Evolutionary conservation across 2,888 invertebrate species (phyloP).

Genomic region (Branchipolynoe longqiensis): DNA sequence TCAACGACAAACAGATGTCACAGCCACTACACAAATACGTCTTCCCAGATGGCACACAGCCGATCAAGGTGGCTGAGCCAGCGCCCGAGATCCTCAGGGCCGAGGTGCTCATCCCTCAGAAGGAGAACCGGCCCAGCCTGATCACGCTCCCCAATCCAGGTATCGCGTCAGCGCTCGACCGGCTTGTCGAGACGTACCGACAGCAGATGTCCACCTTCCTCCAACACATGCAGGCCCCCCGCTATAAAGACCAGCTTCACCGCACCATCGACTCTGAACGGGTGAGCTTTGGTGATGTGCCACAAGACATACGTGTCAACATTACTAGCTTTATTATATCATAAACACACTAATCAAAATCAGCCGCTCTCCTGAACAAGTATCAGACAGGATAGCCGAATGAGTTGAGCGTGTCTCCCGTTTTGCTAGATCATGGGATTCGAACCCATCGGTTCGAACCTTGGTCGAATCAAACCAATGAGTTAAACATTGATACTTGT

Average conservation of each 20-base stretch:
- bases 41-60: constrained; percentile 52
- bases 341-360: too few relatives aligned
- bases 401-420: too few relatives aligned
- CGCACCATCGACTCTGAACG: constrained; percentile 91
- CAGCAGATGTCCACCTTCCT: constrained; percentile 87
- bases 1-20: constrained; percentile 67
- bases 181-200: constrained; percentile 40
- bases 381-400: too few relatives aligned
- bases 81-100: background rate
- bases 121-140: constrained; percentile 22
- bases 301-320: too few relatives aligned
- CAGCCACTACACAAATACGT: constrained; percentile 49
- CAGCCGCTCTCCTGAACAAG: too few relatives aligned
- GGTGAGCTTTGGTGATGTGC: too few relatives aligned
- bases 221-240: constrained; percentile 90
- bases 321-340: too few relatives aligned
- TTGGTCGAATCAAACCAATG: too few relatives aligned
- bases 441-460: too few relatives aligned
- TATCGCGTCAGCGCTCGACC: background rate
- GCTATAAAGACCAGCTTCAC: constrained; percentile 88
- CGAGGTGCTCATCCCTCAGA: constrained; percentile 10
- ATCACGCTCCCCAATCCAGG: background rate
- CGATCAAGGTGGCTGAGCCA: constrained; percentile 43
- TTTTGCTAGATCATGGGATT: too few relatives aligned
- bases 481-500: too few relatives aligned